Evolutionary conservation across 2,113 vertebrate genomes (phyloP).

Genomic region (Catagonus wagneri): DNA sequence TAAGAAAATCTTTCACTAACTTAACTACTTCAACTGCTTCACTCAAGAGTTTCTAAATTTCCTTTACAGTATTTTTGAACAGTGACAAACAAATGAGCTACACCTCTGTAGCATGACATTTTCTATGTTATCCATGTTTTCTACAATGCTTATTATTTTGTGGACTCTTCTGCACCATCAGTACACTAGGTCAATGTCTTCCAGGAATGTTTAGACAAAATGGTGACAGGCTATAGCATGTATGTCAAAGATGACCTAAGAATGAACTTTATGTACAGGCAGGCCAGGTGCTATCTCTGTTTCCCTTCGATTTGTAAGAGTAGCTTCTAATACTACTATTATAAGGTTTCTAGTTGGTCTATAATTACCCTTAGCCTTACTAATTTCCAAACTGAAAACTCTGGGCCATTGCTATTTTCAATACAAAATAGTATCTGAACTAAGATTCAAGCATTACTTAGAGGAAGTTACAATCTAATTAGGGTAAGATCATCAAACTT

Average conservation of each 20-base stretch:
- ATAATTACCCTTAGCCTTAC: background rate
- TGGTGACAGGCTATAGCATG: background rate
- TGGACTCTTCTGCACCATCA: background rate
- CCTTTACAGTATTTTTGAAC: constrained; percentile 42
- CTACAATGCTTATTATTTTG: constrained; percentile 1
- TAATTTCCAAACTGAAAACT: constrained; percentile 47
- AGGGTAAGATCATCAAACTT: constrained; percentile 39
- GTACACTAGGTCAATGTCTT: background rate
- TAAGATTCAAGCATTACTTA: constrained; percentile 47
- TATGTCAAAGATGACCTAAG: background rate
- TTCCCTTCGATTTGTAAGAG: background rate
- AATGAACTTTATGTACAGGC: background rate
- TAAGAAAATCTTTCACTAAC: background rate
- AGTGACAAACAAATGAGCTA: background rate
- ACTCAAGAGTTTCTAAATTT: constrained; percentile 8
- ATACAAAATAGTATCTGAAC: background rate
- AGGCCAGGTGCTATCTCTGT: background rate
- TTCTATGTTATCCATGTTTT: background rate
- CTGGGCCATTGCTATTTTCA: constrained; percentile 11
- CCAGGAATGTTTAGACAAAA: constrained; percentile 12
- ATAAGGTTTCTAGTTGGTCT: background rate
- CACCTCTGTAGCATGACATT: background rate
- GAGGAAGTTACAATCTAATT: constrained; percentile 45
- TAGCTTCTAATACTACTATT: constrained; percentile 33
- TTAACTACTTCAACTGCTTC: background rate